Conservation (phyloP, 2,797 vertebrate species). For the Chelon auratus region DNA sequence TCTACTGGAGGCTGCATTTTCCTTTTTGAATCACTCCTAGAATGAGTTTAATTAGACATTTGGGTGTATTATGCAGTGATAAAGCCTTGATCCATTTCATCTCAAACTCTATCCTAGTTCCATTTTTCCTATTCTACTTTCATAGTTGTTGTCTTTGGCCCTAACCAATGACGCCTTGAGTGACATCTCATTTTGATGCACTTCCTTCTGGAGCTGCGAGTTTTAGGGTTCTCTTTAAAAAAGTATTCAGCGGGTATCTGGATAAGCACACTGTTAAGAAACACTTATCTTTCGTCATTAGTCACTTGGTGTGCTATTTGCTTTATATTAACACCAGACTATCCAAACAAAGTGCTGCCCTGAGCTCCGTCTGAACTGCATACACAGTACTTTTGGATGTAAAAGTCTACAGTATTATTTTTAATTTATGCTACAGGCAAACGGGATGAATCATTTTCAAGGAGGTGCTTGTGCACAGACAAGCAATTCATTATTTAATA, state of each 20-base stretch:
- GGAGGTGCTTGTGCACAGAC: constrained; percentile 23
- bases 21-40: too few relatives aligned
- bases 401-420: neutral
- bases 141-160: neutral
- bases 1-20: too few relatives aligned
- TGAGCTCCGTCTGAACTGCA: too few relatives aligned
- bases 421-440: neutral
- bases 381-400: neutral
- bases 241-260: neutral
- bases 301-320: neutral
- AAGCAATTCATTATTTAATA: constrained; percentile 12
- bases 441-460: constrained; percentile 4
- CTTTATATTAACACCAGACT: neutral
- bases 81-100: neutral
- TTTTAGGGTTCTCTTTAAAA: neutral
- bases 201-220: neutral
- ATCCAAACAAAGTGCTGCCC: neutral
- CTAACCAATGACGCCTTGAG: neutral
- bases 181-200: neutral
- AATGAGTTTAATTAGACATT: neutral
- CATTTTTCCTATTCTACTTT: neutral
- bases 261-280: neutral
- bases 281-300: neutral
- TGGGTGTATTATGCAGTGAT: neutral
- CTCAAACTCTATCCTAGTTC: neutral